Evolutionary conservation across 2,797 vertebrate genomes (phyloP), one percentile per base, ranked within the genome.

Genomic region (Cyprinella venusta): DNA sequence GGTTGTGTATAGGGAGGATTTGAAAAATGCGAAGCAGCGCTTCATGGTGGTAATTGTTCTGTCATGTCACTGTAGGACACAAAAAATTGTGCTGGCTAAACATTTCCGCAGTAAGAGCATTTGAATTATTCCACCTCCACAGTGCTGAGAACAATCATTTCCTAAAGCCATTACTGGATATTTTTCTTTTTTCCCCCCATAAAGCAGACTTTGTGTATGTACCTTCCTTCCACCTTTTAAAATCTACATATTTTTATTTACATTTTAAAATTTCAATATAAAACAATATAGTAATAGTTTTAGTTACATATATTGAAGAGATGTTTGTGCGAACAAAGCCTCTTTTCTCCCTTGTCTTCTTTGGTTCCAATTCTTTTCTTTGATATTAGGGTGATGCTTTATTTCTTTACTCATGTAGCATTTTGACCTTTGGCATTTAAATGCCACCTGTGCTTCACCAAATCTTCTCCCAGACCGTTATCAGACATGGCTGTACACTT

Each of bases 391-490:
- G 19, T 48, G 36, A 81, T 74, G 33, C 64, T 38, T 38, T 78
- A 52, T 75, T 61, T 68, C 50, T 36, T 50, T 50, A 59, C 40
- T 48, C 59, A 4, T 82, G 68, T 86, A 50, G 19, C 42, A 74
- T 79, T 59, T 87, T 85, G 88, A 89, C 82, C 86, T 81, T 84
- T 90, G 89, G 87, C 88, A 90, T 93, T 92, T 92, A 93, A 92
- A 92, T 91, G 88, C 85, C 90, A 90, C 61, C 59, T 81, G 83
- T 85, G 67, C 70, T 81, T 77, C 15, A 33, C 18, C 61, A 76
- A 38, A 79, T 67, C 64, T 19, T 36, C 45, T 52, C 52, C 54
- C 82, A 75, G 54, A 70, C 19, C 38, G 48, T 78, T 77, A 40
- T 59, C 30, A 24, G 48, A 52, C 33, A 33, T 75, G 56, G 42